Evolutionary conservation across 1,140 invertebrate species (phyloP), one percentile per base, ranked within the genome.

Genomic region (Brachionus rubens): DNA sequence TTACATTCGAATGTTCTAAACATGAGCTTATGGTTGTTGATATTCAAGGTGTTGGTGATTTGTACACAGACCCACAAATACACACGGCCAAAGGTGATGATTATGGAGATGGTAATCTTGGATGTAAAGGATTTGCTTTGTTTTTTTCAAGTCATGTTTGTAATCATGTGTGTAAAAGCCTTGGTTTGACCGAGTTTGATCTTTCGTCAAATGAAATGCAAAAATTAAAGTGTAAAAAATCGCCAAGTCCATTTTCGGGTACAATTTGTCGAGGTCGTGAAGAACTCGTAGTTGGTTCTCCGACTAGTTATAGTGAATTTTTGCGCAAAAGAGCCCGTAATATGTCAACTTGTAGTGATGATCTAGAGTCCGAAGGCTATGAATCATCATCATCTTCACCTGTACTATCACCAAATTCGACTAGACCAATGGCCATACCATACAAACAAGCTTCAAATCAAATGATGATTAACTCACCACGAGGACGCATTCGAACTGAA

Each of bases 51-150:
- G 88, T 88, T 24, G 88, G 87, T 10, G 88, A 89, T 81, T 81
- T 89, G 12, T 89, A 88, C 80, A 89, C 88, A 14, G 88, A 89
- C 79, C 88, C 88, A 14, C 88, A 89, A 79, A 88, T 89, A 72
- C 88, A 89, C 80, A 88, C 87, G 1, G 79, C 81, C 7, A 81
- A 82, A 43, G 87, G 84, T 77, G 65, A 77, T 46, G 72, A 79
- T 30, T 77, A 72, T 47, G 48, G 75, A 3, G 59, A 88, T 78
- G 88, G 88, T 9, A 89, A 89, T 78, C 82, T 89, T 28, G 88
- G 88, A 14, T 84, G 85, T 1, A 84, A 86, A 76, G 88, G 88
- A 36, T 89, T 89, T 87, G 87, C 88, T 0, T 80, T 89, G 14
- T 89, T 89, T 80, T 88, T 89, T 78, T 86, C 88, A 78, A 87